These are phyloP conservation scores for Ruditapes philippinarum DNA, from an alignment of 1,140 invertebrate genomes.

Conservation along the genomic window DNA sequence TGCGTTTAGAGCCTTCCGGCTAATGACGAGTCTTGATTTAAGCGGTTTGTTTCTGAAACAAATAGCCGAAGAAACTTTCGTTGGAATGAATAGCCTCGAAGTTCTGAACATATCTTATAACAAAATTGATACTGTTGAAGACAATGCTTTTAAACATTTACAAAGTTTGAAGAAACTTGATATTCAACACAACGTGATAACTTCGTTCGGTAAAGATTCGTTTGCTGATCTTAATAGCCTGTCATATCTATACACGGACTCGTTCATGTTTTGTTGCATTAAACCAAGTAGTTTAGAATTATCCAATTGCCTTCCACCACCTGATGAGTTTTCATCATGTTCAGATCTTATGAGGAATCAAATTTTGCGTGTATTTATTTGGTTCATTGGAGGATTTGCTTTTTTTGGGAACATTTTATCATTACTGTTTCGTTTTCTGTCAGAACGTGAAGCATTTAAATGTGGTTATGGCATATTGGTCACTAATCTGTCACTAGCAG, in stretches of 20 bases:
- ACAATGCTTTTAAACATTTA: not conserved
- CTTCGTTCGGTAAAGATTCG: not conserved
- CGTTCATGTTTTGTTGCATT: constrained; percentile 43
- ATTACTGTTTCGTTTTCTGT: constrained; percentile 67
- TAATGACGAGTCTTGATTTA: constrained; percentile 14
- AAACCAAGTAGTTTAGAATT: not conserved
- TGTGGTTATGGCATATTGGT: constrained; percentile 76
- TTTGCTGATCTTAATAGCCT: not conserved
- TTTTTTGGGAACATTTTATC: constrained; percentile 73
- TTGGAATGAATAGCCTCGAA: constrained; percentile 28
- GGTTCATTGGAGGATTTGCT: constrained; percentile 74
- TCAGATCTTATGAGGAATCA: constrained; percentile 71
- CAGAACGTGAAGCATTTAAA: constrained; percentile 51
- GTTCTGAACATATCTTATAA: constrained; percentile 46
- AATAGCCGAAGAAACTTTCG: constrained; percentile 32
- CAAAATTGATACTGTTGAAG: not conserved
- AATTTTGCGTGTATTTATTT: constrained; percentile 72
- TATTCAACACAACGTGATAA: not conserved
- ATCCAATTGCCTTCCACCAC: constrained; percentile 70
- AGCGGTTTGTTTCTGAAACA: constrained; percentile 3
- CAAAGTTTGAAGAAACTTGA: not conserved
- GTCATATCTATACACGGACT: not conserved
- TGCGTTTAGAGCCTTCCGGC: constrained; percentile 45
- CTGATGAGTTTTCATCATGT: constrained; percentile 77
- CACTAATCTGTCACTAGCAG: constrained; percentile 77